Evolutionary conservation across 2,113 vertebrate genomes (phyloP).

Genomic region (Lanius collurio): DNA sequence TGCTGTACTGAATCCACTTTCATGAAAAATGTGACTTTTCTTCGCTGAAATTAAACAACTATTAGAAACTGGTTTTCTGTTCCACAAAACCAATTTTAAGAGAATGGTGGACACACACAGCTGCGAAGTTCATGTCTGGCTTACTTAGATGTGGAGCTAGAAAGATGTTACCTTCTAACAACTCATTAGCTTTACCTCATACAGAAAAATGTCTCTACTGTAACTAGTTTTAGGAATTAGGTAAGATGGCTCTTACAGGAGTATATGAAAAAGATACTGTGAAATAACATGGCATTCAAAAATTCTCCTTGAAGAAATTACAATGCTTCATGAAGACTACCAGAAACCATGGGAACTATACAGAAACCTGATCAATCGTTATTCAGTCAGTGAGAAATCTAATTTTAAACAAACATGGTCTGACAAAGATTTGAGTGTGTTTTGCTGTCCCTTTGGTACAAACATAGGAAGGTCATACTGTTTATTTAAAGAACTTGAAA

Average conservation of each 20-base stretch:
- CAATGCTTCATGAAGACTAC: background rate
- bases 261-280: background rate
- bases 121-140: background rate
- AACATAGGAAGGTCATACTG: background rate
- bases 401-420: background rate
- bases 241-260: background rate
- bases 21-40: constrained; percentile 11
- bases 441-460: background rate
- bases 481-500: background rate
- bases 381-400: background rate
- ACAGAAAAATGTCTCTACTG: background rate
- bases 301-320: background rate
- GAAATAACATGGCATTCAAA: background rate
- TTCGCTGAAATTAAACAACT: constrained; percentile 43
- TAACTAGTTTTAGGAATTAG: background rate
- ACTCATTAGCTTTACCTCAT: background rate
- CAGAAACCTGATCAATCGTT: background rate
- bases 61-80: background rate
- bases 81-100: background rate
- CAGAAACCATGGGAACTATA: background rate
- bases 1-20: constrained; percentile 25
- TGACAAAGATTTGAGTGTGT: background rate
- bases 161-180: background rate
- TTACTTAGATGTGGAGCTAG: background rate
- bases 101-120: background rate